Base-by-base conservation (phyloP, 2,113 vertebrate species). In the Thryonomys swinderianus region DNA sequence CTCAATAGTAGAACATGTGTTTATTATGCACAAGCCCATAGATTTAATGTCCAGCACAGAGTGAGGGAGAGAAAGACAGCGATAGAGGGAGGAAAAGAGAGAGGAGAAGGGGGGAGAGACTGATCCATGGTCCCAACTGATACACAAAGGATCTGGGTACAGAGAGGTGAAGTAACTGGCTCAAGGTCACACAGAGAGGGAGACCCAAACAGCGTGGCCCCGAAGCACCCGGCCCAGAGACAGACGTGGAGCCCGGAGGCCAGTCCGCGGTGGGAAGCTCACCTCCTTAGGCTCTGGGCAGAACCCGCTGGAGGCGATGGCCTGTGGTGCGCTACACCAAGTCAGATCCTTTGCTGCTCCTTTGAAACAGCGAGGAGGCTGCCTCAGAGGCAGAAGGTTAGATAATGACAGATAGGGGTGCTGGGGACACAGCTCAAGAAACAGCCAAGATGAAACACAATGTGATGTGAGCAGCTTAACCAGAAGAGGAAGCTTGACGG, bases 391-490 rank as follows among this genome's bases (percentile, higher is more conserved):
- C 88, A 67, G 53, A 96, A 80, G 76, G 10, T 62, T 90, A 78
- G 90, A 85, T 64, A 79, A 92, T 76, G 91, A 66, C 90, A 92
- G 83, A 62, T 73, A 67, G 37, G 45, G 69, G 64, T 57, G 59
- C 9, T 14, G 9, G 13, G 32, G 34, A 67, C 4, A 37, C 81
- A 67, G 91, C 53, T 76, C 83, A 78, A 95, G 95, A 84, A 94
- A 59, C 30, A 74, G 89, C 0, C 0, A 82, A 94, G 94, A 97
- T 96, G 66, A 95, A 92, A 95, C 73, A 71, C 86, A 89, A 91
- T 95, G 89, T 90, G 89, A 87, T 88, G 76, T 83, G 95, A 97
- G 96, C 86, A 20, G 93, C 95, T 96, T 95, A 96, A 83, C 73
- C 71, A 53, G 76, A 85, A 25, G 83, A 96, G 84, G 88, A 94